A percentile compares a stretch with the other conserved stretches of the same genome.
Conservation (phyloP, 1,140 invertebrate genomes). For the Schmidtea mediterranea region DNA sequence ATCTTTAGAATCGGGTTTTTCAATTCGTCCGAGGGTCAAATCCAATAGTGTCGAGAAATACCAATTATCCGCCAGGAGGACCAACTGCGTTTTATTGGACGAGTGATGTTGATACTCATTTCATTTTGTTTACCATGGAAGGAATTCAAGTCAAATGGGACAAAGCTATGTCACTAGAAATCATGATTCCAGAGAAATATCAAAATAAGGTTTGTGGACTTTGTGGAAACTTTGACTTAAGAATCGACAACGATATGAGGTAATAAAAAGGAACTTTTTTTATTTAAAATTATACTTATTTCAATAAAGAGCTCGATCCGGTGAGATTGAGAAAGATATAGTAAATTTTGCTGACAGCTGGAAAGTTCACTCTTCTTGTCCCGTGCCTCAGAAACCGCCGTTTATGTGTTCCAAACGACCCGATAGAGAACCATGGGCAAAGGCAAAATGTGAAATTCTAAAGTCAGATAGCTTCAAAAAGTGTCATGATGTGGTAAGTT, state of each 20-base stretch:
- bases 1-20: not conserved
- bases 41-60: not conserved
- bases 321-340: constrained; percentile 3
- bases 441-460: too few species aligned
- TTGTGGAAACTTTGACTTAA: constrained; percentile 58
- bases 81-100: not conserved
- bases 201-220: constrained; percentile 39
- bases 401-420: too few species aligned
- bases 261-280: too few species aligned
- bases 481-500: too few species aligned
- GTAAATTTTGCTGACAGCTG: constrained; percentile 2
- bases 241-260: constrained; percentile 54
- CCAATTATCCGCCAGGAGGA: not conserved
- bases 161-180: not conserved
- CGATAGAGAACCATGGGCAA: too few species aligned
- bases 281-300: too few species aligned
- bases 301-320: constrained; percentile 1
- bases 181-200: constrained; percentile 37
- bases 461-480: too few species aligned
- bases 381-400: constrained; percentile 20
- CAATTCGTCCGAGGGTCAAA: constrained; percentile 3
- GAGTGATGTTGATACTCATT: not conserved
- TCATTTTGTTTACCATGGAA: not conserved
- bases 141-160: constrained; percentile 4
- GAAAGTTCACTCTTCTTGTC: not conserved